These are phyloP conservation scores for Pachypanchax playfairii DNA, from an alignment of 2,113 vertebrate genomes.

Conservation along the genomic window DNA sequence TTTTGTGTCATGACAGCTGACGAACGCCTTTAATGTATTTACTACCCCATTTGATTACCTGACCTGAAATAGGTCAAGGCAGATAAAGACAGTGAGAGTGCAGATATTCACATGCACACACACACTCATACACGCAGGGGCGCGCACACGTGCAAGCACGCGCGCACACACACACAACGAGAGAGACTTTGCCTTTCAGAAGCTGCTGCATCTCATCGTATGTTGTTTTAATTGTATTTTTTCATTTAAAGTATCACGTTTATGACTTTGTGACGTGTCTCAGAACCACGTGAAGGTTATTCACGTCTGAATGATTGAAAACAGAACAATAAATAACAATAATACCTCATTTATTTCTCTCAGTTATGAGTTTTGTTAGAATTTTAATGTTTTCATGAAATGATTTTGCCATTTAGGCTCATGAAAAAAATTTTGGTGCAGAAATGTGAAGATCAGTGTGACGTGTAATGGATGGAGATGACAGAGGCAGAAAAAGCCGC, in stretches of 20 bases:
- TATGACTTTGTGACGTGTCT: not conserved
- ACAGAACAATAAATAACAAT: not conserved
- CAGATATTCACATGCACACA: slow-evolving; percentile 63
- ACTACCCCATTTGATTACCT: slow-evolving; percentile 65
- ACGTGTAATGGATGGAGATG: slow-evolving; percentile 35
- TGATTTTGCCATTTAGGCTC: slow-evolving; percentile 1
- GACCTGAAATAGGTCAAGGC: slow-evolving; percentile 73
- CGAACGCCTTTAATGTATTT: slow-evolving; percentile 52
- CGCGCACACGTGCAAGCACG: slow-evolving; percentile 4
- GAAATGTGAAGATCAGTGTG: slow-evolving; percentile 1
- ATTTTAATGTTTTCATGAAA: slow-evolving; percentile 6
- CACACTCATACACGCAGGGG: slow-evolving; percentile 22
- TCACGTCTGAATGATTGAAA: not conserved
- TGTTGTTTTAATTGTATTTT: slow-evolving; percentile 31
- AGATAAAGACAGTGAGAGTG: slow-evolving; percentile 72
- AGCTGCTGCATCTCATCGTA: slow-evolving; percentile 58
- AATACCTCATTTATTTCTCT: not conserved
- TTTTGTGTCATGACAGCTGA: slow-evolving; percentile 43
- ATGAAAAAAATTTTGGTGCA: slow-evolving; percentile 4
- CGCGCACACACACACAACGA: slow-evolving; percentile 6
- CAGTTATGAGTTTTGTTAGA: slow-evolving; percentile 5
- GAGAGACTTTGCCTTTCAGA: slow-evolving; percentile 21
- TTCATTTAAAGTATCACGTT: slow-evolving; percentile 25
- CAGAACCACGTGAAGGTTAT: too few relatives aligned
- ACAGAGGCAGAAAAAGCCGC: slow-evolving; percentile 26